Evolutionary conservation across 2,113 vertebrate genomes (phyloP).

Genomic region (Barbus barbus): DNA sequence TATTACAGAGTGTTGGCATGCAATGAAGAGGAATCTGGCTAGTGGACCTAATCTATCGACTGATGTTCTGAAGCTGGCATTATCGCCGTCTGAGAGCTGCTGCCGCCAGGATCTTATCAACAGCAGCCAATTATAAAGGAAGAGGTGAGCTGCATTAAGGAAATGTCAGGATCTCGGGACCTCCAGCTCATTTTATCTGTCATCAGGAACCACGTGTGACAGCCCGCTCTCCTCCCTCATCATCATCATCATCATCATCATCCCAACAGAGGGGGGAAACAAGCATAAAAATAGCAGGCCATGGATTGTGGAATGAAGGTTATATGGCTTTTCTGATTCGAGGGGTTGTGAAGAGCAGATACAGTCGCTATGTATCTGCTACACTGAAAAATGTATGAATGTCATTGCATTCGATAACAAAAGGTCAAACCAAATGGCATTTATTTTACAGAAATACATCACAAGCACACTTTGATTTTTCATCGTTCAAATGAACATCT

Average conservation of each 20-base stretch:
- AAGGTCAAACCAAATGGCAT: background rate
- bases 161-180: conserved; percentile 77
- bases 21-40: background rate
- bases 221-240: conserved; percentile 30
- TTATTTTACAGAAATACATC: background rate
- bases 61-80: conserved; percentile 58
- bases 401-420: conserved; percentile 1
- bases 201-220: conserved; percentile 38
- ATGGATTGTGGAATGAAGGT: background rate
- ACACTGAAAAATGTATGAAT: background rate
- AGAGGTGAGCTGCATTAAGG: conserved; percentile 64
- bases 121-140: conserved; percentile 73
- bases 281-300: background rate
- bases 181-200: conserved; percentile 66
- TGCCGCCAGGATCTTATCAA: conserved; percentile 76
- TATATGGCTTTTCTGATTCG: background rate
- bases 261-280: background rate
- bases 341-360: background rate
- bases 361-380: too few relatives aligned
- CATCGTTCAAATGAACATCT: too few relatives aligned
- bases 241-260: background rate
- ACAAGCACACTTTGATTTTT: too few relatives aligned
- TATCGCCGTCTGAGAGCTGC: conserved; percentile 56
- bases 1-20: background rate
- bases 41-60: conserved; percentile 54